phyloP scores from a whole-genome alignment of 2,113 vertebrate genomes.

The Clarias magur region DNA sequence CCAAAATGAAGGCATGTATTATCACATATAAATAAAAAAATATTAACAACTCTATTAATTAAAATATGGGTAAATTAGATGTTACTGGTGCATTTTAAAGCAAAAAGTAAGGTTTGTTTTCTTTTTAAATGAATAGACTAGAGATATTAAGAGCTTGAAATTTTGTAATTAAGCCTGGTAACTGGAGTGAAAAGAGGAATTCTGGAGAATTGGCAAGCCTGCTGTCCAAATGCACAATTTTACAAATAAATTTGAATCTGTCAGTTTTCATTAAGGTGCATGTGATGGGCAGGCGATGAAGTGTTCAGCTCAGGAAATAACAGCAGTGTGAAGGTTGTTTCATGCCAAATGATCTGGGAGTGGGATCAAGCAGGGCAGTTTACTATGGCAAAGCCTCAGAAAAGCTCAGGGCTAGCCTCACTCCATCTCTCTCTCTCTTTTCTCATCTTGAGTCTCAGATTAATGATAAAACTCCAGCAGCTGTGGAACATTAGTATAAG shows the following conservation, averaged over 20 bases:
- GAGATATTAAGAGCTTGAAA: slow-evolving; percentile 56
- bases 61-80: neutral
- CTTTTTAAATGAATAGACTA: slow-evolving; percentile 45
- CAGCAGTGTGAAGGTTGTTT: slow-evolving; percentile 45
- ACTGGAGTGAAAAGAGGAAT: slow-evolving; percentile 60
- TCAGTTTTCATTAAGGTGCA: slow-evolving; percentile 58
- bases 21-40: neutral
- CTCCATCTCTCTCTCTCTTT: neutral
- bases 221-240: slow-evolving; percentile 54
- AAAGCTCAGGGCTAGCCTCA: slow-evolving; percentile 34
- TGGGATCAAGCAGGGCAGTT: slow-evolving; percentile 38
- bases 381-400: slow-evolving; percentile 37
- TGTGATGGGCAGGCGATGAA: slow-evolving; percentile 48
- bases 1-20: neutral
- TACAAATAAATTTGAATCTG: slow-evolving; percentile 60
- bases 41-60: neutral
- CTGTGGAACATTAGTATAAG: slow-evolving; percentile 36
- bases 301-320: slow-evolving; percentile 45
- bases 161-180: slow-evolving; percentile 57
- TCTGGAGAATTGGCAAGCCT: slow-evolving; percentile 48
- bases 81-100: neutral
- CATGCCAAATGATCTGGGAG: slow-evolving; percentile 53
- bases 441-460: slow-evolving; percentile 37
- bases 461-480: slow-evolving; percentile 45
- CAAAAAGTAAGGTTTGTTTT: slow-evolving; percentile 14